These are phyloP conservation scores for Scleropages formosus DNA, from an alignment of 2,797 vertebrate species.

Conservation along the genomic window DNA sequence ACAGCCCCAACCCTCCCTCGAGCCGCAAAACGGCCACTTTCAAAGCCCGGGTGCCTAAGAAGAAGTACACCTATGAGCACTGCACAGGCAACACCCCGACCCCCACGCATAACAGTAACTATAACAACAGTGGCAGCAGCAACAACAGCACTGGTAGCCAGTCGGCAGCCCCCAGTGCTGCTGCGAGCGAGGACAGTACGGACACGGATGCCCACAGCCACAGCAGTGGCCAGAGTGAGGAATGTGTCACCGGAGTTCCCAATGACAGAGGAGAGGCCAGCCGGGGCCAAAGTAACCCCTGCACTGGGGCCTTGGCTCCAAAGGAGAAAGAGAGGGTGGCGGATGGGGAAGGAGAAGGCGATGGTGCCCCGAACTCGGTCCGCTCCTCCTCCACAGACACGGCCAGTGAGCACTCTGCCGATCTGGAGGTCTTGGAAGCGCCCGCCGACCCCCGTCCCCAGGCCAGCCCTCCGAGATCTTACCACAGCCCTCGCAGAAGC, in stretches of 20 bases:
- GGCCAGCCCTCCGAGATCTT: slow-evolving; percentile 35
- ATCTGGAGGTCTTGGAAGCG: slow-evolving; percentile 65
- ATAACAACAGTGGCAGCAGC: slow-evolving; percentile 51
- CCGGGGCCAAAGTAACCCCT: background rate
- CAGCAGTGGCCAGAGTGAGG: slow-evolving; percentile 26
- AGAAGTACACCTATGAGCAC: slow-evolving; percentile 78
- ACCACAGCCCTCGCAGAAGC: slow-evolving; percentile 32
- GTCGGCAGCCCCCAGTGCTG: slow-evolving; percentile 48
- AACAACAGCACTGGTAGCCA: slow-evolving; percentile 64
- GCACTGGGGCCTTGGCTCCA: slow-evolving; percentile 25
- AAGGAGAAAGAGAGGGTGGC: slow-evolving; percentile 44
- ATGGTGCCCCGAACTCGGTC: slow-evolving; percentile 65
- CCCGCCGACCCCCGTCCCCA: slow-evolving; percentile 49
- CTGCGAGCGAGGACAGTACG: slow-evolving; percentile 19
- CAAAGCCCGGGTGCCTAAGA: slow-evolving; percentile 83
- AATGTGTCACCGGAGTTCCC: background rate
- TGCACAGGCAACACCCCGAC: slow-evolving; percentile 60
- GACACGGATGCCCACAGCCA: slow-evolving; percentile 32
- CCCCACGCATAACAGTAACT: slow-evolving; percentile 56
- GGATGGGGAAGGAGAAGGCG: slow-evolving; percentile 55
- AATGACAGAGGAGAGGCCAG: slow-evolving; percentile 27
- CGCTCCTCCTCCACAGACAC: slow-evolving; percentile 85
- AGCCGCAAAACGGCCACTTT: slow-evolving; percentile 90
- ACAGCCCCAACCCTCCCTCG: slow-evolving; percentile 65
- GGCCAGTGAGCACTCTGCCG: slow-evolving; percentile 77